These are phyloP conservation scores for Amiota mariae DNA, from an alignment of 2,888 invertebrate genomes.

Conservation along the genomic window DNA sequence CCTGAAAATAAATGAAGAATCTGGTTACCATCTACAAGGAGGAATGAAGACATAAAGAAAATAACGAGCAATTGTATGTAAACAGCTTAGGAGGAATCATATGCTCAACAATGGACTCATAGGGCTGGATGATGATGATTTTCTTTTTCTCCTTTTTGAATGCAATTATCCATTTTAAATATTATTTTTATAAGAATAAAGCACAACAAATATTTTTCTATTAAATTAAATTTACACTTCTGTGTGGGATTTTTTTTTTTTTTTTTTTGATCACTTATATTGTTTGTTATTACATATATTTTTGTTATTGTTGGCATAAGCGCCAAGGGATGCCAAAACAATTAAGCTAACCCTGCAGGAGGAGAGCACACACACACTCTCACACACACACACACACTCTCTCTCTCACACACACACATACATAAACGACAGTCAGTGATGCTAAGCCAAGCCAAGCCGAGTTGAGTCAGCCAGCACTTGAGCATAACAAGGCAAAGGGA, in stretches of 20 bases:
- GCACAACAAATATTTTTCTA: slow-evolving; percentile 2
- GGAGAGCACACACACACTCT: background rate
- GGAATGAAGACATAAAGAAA: too few relatives aligned
- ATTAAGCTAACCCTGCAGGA: slow-evolving; percentile 20
- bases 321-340: slow-evolving; percentile 26
- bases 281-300: background rate
- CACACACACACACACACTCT: too few relatives aligned
- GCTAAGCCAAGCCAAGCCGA: background rate
- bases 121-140: background rate
- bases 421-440: background rate
- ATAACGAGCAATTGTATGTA: too few relatives aligned
- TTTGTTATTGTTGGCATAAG: background rate
- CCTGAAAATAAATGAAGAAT: too few relatives aligned
- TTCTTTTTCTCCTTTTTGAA: too few relatives aligned
- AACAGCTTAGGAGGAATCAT: too few relatives aligned
- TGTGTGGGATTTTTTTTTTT: background rate
- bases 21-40: too few relatives aligned
- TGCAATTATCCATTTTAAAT: background rate
- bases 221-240: slow-evolving; percentile 22
- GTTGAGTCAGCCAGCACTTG: background rate
- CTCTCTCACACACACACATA: too few relatives aligned
- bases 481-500: background rate
- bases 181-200: background rate
- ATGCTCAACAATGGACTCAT: too few relatives aligned
- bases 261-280: background rate